Percentiles rank a stretch among this genome's conserved stretches.
phyloP scores from a whole-genome alignment of 2,888 invertebrate species.

The Nyleta sp. region DNA sequence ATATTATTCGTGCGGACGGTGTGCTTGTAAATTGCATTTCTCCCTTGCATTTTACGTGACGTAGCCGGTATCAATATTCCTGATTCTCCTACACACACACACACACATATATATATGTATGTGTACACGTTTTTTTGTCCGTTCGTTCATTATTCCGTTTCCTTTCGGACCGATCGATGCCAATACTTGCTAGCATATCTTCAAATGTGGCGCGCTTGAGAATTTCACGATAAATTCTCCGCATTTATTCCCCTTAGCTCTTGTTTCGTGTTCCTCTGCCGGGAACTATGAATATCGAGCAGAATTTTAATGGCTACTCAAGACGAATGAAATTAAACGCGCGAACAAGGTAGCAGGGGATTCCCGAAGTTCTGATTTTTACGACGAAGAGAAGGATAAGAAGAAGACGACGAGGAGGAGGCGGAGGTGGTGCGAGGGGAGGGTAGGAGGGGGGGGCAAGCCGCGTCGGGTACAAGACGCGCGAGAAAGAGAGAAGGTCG shows the following conservation, averaged over 20 bases:
- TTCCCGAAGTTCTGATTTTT: constrained; percentile 38
- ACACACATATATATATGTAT: constrained; percentile 3
- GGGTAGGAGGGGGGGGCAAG: no score
- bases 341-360: constrained; percentile 20
- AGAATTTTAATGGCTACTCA: constrained; percentile 36
- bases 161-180: constrained; percentile 40
- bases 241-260: constrained; percentile 54
- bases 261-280: constrained; percentile 41
- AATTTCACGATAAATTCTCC: constrained; percentile 41
- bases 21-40: constrained; percentile 62
- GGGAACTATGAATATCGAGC: constrained; percentile 46
- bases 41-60: constrained; percentile 53
- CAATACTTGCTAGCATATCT: constrained; percentile 57
- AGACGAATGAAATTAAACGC: constrained; percentile 25
- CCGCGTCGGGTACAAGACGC: no score
- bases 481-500: no score
- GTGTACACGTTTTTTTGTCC: constrained; percentile 17
- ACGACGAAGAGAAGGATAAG: no score
- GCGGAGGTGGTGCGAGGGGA: no score
- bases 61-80: constrained; percentile 49
- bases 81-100: constrained; percentile 15
- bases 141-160: constrained; percentile 28
- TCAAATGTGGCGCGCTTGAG: constrained; percentile 41
- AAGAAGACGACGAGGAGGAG: no score
- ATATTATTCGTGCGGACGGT: constrained; percentile 56